Conservation (phyloP, 2,113 vertebrate genomes). For the Ammodytes dubius region DNA sequence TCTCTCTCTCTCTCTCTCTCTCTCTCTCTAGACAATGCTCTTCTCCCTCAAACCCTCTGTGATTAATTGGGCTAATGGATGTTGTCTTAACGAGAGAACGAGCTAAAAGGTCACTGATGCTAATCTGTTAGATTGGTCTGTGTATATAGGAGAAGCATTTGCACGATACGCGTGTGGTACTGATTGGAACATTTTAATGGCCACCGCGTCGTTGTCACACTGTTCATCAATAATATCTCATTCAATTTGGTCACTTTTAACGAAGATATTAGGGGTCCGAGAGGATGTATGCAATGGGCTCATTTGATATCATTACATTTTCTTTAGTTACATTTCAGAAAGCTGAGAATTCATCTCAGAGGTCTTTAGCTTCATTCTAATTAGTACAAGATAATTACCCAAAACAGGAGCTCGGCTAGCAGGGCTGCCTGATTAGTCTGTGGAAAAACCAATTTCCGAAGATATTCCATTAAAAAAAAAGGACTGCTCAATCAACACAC, state of each 20-base stretch:
- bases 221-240: conserved; percentile 3
- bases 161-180: background rate
- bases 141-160: conserved; percentile 27
- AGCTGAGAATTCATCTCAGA: conserved; percentile 83
- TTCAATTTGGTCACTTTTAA: conserved; percentile 49
- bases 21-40: background rate
- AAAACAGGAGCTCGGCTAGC: conserved; percentile 80
- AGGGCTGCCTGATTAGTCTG: conserved; percentile 79
- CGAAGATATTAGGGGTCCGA: conserved; percentile 47
- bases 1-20: background rate
- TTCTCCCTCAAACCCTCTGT: conserved; percentile 39
- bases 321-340: conserved; percentile 86
- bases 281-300: conserved; percentile 60
- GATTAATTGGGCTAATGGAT: conserved; percentile 65
- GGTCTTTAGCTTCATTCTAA: conserved; percentile 85
- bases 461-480: conserved; percentile 77
- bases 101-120: conserved; percentile 47
- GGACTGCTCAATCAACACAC: conserved; percentile 73
- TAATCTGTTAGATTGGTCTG: conserved; percentile 58
- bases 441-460: conserved; percentile 81
- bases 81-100: conserved; percentile 51
- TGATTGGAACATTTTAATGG: conserved; percentile 2
- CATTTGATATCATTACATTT: conserved; percentile 75
- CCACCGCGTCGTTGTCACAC: conserved; percentile 5
- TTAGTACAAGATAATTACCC: conserved; percentile 86